Evolutionary conservation across 23 tunicate genomes (phyloP), one percentile per base, ranked within the genome.

Genomic region (Botrylloides violaceus): DNA sequence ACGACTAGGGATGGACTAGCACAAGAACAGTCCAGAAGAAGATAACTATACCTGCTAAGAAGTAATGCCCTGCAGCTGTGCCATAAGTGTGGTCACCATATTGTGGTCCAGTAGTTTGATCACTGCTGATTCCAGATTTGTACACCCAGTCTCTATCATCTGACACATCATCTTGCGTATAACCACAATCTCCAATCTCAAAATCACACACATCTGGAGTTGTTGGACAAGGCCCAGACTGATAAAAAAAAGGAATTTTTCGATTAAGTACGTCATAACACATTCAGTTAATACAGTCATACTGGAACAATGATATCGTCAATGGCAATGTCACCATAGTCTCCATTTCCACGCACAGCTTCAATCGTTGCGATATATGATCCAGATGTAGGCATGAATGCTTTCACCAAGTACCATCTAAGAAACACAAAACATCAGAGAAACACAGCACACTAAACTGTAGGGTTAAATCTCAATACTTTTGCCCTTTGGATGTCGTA

Each of bases 31-130:
- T n/a, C n/a, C n/a, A n/a, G n/a, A n/a, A n/a, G n/a, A n/a, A n/a
- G n/a, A n/a, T n/a, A n/a, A n/a, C n/a, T 15, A 43, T 65, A 88
- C 96, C 79, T 77, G 87, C 53, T 6, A 71, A 29, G 82, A 83
- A 80, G 75, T 90, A 90, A 49, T 90, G 79, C 28, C 97, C 97
- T 1, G 21, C 32, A 5, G 49, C 81, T 58, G 97, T 83, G 7
- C 85, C 85, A 26, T 83, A 78, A 12, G 97, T 73, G 75, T 90
- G 97, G 33, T 90, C 97, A 34, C 96, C 96, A 28, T 70, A 68
- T 6, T 49, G 73, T 27, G 97, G 90, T 31, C 90, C 90, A 66
- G 82, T 83, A 34, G 37, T 61, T 21, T 59, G 37, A 30, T 38
- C 26, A 27, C 77, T 30, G 20, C 79, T 35, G 3, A 81, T 76